Conservation (phyloP, 2,797 vertebrate species). For the Lophotriccus pileatus region DNA sequence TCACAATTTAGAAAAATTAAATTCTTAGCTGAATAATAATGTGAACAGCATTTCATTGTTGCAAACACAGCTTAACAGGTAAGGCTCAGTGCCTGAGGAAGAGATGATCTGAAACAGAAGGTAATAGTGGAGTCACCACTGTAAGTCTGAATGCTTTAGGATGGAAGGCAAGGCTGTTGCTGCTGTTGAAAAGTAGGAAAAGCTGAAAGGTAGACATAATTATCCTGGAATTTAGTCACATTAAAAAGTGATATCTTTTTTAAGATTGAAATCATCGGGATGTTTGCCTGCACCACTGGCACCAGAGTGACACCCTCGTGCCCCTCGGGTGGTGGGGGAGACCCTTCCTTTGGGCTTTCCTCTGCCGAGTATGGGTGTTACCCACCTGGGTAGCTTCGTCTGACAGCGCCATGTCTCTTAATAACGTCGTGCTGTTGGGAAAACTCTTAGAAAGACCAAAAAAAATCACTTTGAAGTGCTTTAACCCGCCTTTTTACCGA, state of each 20-base stretch:
- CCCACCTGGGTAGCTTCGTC: background rate
- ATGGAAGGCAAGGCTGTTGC: background rate
- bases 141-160: background rate
- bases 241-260: background rate
- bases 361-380: fast-evolving
- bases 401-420: fast-evolving
- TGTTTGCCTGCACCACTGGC: background rate
- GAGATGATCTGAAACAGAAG: background rate
- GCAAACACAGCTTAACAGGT: background rate
- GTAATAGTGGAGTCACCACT: background rate
- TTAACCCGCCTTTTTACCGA: background rate
- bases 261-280: background rate
- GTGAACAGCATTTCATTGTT: background rate
- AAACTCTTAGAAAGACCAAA: background rate
- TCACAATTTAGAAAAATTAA: background rate
- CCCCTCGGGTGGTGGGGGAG: fast-evolving
- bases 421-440: fast-evolving
- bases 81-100: background rate
- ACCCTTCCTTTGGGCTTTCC: background rate
- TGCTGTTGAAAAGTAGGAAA: background rate
- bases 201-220: background rate
- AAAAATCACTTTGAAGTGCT: background rate
- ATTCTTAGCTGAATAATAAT: background rate
- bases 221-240: background rate
- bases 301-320: fast-evolving